Evolutionary conservation across 2,888 invertebrate species (phyloP), one percentile per base, ranked within the genome.

Genomic region (Coremacera marginata): DNA sequence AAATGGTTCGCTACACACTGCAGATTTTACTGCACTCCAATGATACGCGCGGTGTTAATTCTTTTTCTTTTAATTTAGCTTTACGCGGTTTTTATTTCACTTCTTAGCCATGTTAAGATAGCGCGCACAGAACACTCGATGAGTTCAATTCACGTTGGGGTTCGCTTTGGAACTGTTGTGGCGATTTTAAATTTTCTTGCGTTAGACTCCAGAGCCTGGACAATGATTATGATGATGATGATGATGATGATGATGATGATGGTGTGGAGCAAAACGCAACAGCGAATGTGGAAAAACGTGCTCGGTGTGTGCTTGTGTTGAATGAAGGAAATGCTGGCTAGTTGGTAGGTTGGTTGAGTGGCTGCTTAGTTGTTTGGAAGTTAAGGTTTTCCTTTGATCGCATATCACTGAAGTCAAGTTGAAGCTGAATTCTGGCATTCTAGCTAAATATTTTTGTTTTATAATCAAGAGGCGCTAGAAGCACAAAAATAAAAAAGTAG

Each of bases 121-220:
- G 44, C 44, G 44, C 76, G 55, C 55, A 27, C 27, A 68, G 68
- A 68, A 68, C 80, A 77, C 77, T 79, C 71, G 51, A 34, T 34
- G 74, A 80, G 85, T 83, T 84, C 87, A 86, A 83, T 80, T 83
- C 88, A 83, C 84, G 82, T 82, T 84, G 85, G 86, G 85, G 84
- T 84, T 82, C 83, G 83, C 84, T 85, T 86, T 83, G 82, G 84
- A 85, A 87, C 87, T 87, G 87, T 80, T 82, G 80, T 80, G 79
- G 80, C 79, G 77, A 78, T 73, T 75, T 76, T 77, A 81, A 75
- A 71, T 79, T 82, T 80, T 78, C 78, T 76, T 80, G 77, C 74
- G 37, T 67, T 67, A 25, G 67, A 67, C 65, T 74, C 67, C 70
- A 34, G 55, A 19, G 31, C 16, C n/a, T n/a, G 19, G 65, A 34